Base-by-base conservation (phyloP, 2,797 vertebrate species). In the Orestias chungarensis region DNA sequence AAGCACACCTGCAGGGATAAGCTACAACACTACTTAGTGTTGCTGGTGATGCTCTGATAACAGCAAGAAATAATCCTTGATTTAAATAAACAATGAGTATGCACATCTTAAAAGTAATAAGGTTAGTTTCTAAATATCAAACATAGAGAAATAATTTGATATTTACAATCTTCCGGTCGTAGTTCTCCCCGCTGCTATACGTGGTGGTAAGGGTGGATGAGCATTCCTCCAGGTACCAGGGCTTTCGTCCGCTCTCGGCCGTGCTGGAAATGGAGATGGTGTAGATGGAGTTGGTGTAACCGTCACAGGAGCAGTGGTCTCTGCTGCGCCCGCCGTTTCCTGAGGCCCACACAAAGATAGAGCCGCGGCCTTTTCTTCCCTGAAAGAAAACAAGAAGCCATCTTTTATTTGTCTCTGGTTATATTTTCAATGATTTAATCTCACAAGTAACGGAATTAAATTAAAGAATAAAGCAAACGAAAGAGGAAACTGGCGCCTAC, bases 211-310 rank as follows among this genome's bases (percentile, higher is more conserved):
- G 93, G 0, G 98, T 99, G 83, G 97, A 98, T 0, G 97, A 95
- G 79, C 98, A 99, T 83, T 99, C 98, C 88, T 99, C 97, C 82
- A 99, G 93, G 91, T 99, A 99, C 97, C 98, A 99, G 0, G 98
- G 97, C 72, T 99, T 99, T 86, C 97, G 96, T 4, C 97, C 97
- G 0, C 98, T 99, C 90, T 99, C 98, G 0, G 98, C 97, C 0
- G 98, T 99, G 93, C 98, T 99, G 92, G 97, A 98, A 88, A 99
- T 99, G 80, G 97, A 99, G 89, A 99, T 99, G 77, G 98, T 99
- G 87, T 99, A 99, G 92, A 99, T 99, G 87, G 96, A 98, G 84
- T 99, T 99, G 88, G 97, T 99, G 91, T 99, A 99, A 80, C 98
- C 98, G 0, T 99, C 98, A 57, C 97, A 99, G 52, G 98, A 99